These are phyloP conservation scores for Thamnaconus septentrionalis DNA, from an alignment of 2,113 vertebrate genomes.

Conservation along the genomic window DNA sequence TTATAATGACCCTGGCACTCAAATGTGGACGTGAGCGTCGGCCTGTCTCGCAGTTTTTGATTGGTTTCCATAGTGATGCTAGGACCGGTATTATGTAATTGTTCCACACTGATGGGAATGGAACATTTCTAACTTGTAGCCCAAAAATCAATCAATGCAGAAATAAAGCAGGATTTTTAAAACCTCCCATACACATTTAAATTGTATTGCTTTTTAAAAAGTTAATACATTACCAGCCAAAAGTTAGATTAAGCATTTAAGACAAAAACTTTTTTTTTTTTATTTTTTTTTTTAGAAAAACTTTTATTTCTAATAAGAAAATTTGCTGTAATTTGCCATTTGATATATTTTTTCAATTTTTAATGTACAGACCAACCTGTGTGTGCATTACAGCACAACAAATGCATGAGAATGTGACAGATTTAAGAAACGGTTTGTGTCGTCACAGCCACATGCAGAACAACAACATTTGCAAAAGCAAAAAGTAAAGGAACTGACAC, in stretches of 20 bases:
- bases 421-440: not conserved
- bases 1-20: constrained; percentile 4
- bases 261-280: too few species aligned
- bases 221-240: not conserved
- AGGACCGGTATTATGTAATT: constrained; percentile 57
- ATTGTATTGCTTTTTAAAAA: constrained; percentile 2
- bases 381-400: not conserved
- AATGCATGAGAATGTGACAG: not conserved
- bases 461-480: not conserved
- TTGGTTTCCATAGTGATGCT: constrained; percentile 33
- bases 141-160: constrained; percentile 11
- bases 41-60: constrained; percentile 24
- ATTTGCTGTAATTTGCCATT: too few species aligned
- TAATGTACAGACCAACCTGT: too few species aligned
- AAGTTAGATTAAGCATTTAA: not conserved
- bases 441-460: too few species aligned
- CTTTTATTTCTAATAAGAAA: too few species aligned
- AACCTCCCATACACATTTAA: not conserved
- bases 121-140: constrained; percentile 44
- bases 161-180: constrained; percentile 1
- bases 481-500: not conserved
- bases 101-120: constrained; percentile 32
- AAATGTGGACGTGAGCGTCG: constrained; percentile 21
- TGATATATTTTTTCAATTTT: too few species aligned
- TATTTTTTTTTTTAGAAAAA: too few species aligned